These are phyloP conservation scores for Philotrypesis tridentata DNA, from an alignment of 1,140 invertebrate species.

Conservation along the genomic window DNA sequence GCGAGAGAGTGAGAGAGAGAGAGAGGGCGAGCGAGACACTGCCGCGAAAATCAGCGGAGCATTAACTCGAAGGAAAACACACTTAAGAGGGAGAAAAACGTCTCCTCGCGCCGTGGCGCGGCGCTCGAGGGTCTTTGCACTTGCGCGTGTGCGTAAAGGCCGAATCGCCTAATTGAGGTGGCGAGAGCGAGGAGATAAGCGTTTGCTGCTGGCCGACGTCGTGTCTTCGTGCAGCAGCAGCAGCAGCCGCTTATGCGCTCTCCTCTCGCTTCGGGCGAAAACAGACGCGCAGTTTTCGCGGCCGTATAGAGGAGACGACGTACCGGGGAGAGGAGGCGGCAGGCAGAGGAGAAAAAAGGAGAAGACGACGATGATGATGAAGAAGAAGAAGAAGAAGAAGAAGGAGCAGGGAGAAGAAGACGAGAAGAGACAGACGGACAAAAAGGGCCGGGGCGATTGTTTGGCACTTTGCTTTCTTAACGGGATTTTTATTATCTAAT, in stretches of 20 bases:
- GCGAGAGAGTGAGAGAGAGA: background rate
- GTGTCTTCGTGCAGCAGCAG: too few species aligned
- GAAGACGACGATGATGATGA: background rate
- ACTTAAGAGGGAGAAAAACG: conserved; percentile 14
- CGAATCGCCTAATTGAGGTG: conserved; percentile 44
- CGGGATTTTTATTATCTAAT: conserved; percentile 39
- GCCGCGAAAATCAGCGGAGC: background rate
- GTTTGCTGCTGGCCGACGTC: conserved; percentile 50
- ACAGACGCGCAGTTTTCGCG: conserved; percentile 25
- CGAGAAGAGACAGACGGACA: background rate
- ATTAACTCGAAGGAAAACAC: conserved; percentile 11
- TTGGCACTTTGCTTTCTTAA: conserved; percentile 36
- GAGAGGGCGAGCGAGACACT: background rate
- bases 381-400: background rate
- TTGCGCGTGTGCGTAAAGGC: conserved; percentile 22
- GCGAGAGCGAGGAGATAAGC: conserved; percentile 58
- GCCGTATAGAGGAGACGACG: background rate
- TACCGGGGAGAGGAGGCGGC: conserved; percentile 1
- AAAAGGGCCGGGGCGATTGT: conserved; percentile 23
- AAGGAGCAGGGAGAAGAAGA: background rate
- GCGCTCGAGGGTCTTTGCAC: conserved; percentile 35
- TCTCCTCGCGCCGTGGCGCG: background rate
- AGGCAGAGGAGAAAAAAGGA: background rate
- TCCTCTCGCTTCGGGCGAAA: conserved; percentile 15
- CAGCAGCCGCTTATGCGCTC: too few species aligned